These are phyloP conservation scores for Fragum fragum DNA, from an alignment of 2,888 invertebrate species.

Conservation along the genomic window DNA sequence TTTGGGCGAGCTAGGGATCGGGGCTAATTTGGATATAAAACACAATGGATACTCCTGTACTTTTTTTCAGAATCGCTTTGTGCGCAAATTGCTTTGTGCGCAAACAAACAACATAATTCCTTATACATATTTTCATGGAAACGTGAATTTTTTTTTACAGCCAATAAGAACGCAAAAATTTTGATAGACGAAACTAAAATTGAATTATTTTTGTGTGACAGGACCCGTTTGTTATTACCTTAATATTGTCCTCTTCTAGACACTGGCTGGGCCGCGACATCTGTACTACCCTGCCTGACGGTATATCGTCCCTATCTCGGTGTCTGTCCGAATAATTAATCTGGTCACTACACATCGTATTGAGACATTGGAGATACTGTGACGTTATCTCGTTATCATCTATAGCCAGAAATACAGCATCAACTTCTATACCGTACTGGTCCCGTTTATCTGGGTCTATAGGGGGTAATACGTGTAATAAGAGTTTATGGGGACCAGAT, in stretches of 20 bases:
- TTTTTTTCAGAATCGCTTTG: no score
- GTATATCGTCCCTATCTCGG: constrained; percentile 44
- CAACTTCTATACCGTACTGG: constrained; percentile 47
- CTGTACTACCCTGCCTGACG: constrained; percentile 50
- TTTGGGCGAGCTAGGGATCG: no score
- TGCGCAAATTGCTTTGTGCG: no score
- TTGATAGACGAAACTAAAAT: no score
- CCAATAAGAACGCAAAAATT: no score
- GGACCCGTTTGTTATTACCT: no score
- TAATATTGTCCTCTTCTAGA: constrained; percentile 51
- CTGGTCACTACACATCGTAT: constrained; percentile 48
- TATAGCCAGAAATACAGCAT: constrained; percentile 40
- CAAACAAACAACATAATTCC: no score
- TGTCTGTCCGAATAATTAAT: constrained; percentile 50
- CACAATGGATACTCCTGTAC: no score
- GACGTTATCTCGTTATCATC: constrained; percentile 44
- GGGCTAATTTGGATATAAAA: no score
- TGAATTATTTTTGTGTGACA: no score
- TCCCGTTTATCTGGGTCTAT: constrained; percentile 6
- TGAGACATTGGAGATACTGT: constrained; percentile 47
- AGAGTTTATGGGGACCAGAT: constrained; percentile 40
- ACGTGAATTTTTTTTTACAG: no score
- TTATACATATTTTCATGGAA: no score
- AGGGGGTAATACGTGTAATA: constrained; percentile 30
- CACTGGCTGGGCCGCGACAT: constrained; percentile 52